Base-by-base conservation (phyloP, 2,797 vertebrate genomes). In the Notoglanidium macrostoma region DNA sequence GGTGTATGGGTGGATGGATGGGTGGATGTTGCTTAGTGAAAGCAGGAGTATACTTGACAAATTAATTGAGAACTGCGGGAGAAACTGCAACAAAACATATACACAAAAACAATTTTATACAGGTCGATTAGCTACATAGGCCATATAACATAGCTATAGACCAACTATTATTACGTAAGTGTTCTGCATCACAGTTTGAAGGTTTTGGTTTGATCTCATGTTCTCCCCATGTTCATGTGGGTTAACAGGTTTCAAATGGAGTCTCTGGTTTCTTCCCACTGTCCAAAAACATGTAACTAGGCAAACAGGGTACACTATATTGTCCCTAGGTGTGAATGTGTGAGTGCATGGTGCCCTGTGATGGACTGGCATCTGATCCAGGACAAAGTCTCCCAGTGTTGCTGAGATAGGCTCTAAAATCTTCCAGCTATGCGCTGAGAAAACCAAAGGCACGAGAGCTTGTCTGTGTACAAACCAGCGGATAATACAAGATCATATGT, bases 401-500 rank as follows among this genome's bases (percentile, higher is more conserved):
- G 32, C 19, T 0, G 26, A 77, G 51, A 21, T 7, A 51, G 12
- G 23, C 23, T 15, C 10, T 59, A 59, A 79, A 59, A 59, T 23
- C 26, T 51, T 29, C 26, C 26, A 74, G 5, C 1, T 73, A 49
- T 26, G 4, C 54, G 5, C 2, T 29, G 15, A 32, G 40, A 49
- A 82, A 82, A 19, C 14, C 26, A 29, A 65, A 65, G 23, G 44
- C 6, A 29, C 26, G 21, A 19, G 26, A 49, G 81, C 40, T 29
- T 19, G 81, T 72, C 85, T 86, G 61, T 86, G 32, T 49, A 86
- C 32, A 79, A 86, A 15, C 87, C 90, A 92, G 88, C 5, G 6
- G 35, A 73, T 23, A 55, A 85, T 55, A 54, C 67, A 46, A 67
- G 49, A 57, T 82, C 29, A 1, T 46, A 51, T 88, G 83, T 55